Evolutionary conservation across 1,140 invertebrate genomes (phyloP), one percentile per base, ranked within the genome.

Genomic region (Drosophila quadrilineata): DNA sequence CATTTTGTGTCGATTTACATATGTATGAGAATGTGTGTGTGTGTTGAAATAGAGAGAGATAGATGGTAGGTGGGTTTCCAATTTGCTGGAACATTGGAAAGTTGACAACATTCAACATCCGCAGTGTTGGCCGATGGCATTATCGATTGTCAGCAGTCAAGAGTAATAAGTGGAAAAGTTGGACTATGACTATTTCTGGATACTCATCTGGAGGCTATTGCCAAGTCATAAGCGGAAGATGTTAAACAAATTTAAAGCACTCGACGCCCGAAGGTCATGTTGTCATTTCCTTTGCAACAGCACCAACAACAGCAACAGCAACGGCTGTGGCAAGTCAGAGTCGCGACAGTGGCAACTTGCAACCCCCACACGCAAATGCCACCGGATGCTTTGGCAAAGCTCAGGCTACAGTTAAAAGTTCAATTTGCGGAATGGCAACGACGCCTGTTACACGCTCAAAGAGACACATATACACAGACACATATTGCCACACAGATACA

Each of bases 391-490:
- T 49, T 35, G 76, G 73, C 74, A n/a, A 68, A 85, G 71, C 79
- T 85, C 62, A 75, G 74, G 79, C 79, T 59, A 85, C 79, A 79
- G 79, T 85, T 85, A 85, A 85, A 84, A 84, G 79, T 84, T 85
- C 79, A 84, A 85, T 85, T 85, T 84, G 74, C 65, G 77, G 73
- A 70, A 84, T 76, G 50, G 64, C 74, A 66, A 50, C 59, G 69
- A 62, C 76, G 74, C 58, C 73, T 73, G 60, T 76, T 82, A 56
- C 58, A 75, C 50, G 59, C 71, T 54, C 48, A 54, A n/a, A n/a
- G 31, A n/a, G 54, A 33, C 65, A 59, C 66, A 59, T 31, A 57
- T 36, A 40, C 49, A 59, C 10, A 48, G 40, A 50, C 43, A 50
- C 35, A 17, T 16, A 50, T 19, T 19, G 52, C 48, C 41, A 41